Conservation (phyloP, 1,140 invertebrate genomes). For the Bombus polaris region DNA sequence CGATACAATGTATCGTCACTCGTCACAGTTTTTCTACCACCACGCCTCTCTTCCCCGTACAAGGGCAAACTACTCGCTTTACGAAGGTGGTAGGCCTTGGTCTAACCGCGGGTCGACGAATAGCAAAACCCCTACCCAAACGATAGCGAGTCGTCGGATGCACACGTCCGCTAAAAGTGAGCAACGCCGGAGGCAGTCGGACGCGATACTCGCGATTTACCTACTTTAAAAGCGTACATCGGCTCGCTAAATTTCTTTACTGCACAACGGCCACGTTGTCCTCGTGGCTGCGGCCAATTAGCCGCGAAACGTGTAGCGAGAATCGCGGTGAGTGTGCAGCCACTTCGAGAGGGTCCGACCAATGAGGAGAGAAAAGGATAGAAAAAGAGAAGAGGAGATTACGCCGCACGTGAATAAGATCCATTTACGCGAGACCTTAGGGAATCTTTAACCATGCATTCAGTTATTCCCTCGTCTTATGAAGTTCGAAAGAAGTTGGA, state of each 20-base stretch:
- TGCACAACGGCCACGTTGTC: slow-evolving; percentile 73
- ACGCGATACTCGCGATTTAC: slow-evolving; percentile 54
- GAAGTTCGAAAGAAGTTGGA: neutral
- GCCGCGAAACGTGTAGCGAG: slow-evolving; percentile 69
- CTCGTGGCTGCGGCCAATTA: slow-evolving; percentile 76
- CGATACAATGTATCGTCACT: neutral
- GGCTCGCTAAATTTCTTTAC: slow-evolving; percentile 67
- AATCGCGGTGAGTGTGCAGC: slow-evolving; percentile 55
- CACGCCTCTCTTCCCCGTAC: neutral
- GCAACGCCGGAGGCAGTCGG: slow-evolving; percentile 9
- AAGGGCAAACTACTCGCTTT: slow-evolving; percentile 39
- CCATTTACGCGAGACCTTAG: slow-evolving; percentile 69
- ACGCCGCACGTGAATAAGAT: slow-evolving; percentile 70
- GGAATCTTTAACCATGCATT: slow-evolving; percentile 10
- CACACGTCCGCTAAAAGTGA: neutral
- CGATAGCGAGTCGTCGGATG: neutral
- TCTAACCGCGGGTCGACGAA: slow-evolving; percentile 13
- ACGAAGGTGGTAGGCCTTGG: slow-evolving; percentile 36
- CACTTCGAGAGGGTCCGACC: neutral
- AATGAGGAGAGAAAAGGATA: neutral
- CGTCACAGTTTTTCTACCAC: neutral
- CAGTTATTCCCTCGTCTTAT: slow-evolving; percentile 16
- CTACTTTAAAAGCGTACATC: slow-evolving; percentile 59
- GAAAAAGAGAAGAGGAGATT: slow-evolving; percentile 35
- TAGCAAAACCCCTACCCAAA: neutral